Evolutionary conservation across 2,888 invertebrate genomes (phyloP).

Genomic region (Aphrophora alni): DNA sequence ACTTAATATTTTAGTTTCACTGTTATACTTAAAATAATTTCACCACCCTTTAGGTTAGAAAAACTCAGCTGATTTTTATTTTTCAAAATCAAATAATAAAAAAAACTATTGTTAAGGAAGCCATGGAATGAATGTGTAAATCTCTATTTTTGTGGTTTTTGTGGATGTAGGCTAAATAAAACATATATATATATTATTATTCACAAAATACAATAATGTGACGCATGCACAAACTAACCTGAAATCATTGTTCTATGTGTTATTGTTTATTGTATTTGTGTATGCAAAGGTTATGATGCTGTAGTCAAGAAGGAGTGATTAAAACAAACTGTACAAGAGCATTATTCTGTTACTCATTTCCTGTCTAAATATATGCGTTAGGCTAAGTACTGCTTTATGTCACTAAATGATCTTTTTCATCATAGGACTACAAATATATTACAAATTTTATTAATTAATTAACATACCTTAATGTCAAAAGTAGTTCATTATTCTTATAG

Average conservation of each 20-base stretch:
- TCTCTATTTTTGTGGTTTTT: conserved; percentile 2
- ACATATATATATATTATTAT: background rate
- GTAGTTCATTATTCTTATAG: no score
- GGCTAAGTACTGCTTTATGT: no score
- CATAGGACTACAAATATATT: no score
- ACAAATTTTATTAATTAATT: no score
- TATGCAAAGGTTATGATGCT: background rate
- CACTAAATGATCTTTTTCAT: no score
- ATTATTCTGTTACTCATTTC: background rate
- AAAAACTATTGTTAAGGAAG: background rate
- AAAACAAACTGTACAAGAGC: background rate
- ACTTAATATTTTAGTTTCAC: background rate
- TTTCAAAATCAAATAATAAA: background rate
- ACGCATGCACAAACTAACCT: background rate
- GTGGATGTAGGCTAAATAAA: background rate
- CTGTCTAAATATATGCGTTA: no score
- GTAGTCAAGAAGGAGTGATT: background rate
- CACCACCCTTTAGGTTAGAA: background rate
- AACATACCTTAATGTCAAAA: no score
- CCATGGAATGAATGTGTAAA: background rate
- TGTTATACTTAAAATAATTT: background rate
- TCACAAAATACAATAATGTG: no score
- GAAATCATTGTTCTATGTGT: background rate
- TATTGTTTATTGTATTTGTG: background rate
- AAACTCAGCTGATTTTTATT: background rate